A percentile compares a stretch with the other conserved stretches of the same genome.
Evolutionary conservation across 1,140 invertebrate species (phyloP).

Genomic region (Elysia chlorotica): DNA sequence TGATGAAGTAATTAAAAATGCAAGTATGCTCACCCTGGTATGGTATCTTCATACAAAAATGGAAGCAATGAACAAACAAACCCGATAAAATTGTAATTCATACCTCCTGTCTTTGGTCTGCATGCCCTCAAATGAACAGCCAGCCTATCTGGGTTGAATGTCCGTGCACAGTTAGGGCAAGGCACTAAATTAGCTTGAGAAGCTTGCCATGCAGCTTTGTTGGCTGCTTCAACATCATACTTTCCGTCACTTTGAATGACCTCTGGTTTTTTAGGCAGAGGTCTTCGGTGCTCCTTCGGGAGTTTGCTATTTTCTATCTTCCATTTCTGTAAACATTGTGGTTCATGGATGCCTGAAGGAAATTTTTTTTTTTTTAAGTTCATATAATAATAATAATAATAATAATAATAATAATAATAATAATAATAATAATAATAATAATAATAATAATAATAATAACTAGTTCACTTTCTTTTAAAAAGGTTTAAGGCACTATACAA

Average conservation of each 20-base stretch:
- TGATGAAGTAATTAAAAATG: no score
- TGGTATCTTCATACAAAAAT: no score
- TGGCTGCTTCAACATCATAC: constrained; percentile 55
- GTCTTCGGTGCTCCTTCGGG: constrained; percentile 66
- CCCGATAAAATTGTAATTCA: no score
- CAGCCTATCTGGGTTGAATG: constrained; percentile 74
- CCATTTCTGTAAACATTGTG: constrained; percentile 79
- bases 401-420: no score
- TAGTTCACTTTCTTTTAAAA: no score
- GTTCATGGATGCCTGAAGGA: constrained; percentile 72
- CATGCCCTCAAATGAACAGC: constrained; percentile 72
- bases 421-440: no score
- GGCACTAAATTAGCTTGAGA: constrained; percentile 68
- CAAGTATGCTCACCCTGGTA: no score
- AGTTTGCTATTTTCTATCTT: constrained; percentile 72
- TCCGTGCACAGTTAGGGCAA: constrained; percentile 73
- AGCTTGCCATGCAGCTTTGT: constrained; percentile 58
- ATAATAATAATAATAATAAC: no score
- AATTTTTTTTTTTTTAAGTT: no score
- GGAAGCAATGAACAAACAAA: no score
- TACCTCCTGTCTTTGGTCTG: constrained; percentile 39
- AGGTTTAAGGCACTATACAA: no score
- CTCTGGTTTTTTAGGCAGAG: constrained; percentile 71
- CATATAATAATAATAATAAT: no score
- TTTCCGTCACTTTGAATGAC: constrained; percentile 39